A percentile compares a stretch with the other conserved stretches of the same genome.
These are phyloP conservation scores for Cepaea nemoralis DNA, from an alignment of 1,140 invertebrate genomes.

Conservation along the genomic window DNA sequence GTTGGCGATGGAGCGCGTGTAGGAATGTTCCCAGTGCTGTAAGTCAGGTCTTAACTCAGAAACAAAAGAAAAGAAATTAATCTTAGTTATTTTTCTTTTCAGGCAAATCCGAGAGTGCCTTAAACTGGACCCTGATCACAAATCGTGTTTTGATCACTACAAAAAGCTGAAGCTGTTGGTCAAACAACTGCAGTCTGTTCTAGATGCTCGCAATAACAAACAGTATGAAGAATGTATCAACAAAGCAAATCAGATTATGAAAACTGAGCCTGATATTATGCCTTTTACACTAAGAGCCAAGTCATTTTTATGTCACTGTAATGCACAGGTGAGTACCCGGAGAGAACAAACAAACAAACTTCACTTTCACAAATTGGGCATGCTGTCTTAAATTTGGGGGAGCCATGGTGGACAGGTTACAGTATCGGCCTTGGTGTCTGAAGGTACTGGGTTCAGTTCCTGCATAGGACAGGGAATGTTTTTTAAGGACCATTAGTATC, in stretches of 20 bases:
- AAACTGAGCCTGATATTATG: slow-evolving; percentile 75
- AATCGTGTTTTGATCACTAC: slow-evolving; percentile 95
- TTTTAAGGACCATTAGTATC: no score
- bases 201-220: slow-evolving; percentile 79
- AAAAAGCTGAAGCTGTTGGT: slow-evolving; percentile 97
- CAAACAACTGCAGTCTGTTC: slow-evolving; percentile 84
- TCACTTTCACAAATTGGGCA: no score
- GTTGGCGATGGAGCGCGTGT: no score
- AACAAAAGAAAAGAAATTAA: no score
- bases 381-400: no score
- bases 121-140: slow-evolving; percentile 97
- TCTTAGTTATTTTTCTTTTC: slow-evolving; percentile 56
- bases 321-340: slow-evolving; percentile 67
- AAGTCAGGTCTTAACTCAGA: no score
- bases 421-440: no score
- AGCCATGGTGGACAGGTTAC: no score
- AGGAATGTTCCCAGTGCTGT: no score
- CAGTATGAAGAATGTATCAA: slow-evolving; percentile 84
- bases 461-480: no score
- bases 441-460: no score
- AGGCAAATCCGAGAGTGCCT: slow-evolving; percentile 96
- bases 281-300: slow-evolving; percentile 62
- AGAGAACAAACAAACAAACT: no score
- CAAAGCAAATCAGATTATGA: slow-evolving; percentile 79
- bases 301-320: slow-evolving; percentile 67